These are phyloP conservation scores for Hirundo rustica DNA, from an alignment of 2,797 vertebrate species.

Conservation along the genomic window DNA sequence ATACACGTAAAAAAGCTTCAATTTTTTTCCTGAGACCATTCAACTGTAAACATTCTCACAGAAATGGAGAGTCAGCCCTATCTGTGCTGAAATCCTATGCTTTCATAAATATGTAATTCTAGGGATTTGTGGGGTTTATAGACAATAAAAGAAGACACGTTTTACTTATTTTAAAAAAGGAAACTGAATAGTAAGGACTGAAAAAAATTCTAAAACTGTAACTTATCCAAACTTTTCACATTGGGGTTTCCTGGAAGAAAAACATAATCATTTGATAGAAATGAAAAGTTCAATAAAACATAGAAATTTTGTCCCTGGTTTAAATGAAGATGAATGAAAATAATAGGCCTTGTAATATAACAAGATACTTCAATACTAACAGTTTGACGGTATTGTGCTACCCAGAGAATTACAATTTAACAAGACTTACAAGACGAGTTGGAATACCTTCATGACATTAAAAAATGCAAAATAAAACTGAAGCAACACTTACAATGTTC, in stretches of 20 bases:
- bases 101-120: not conserved
- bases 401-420: not conserved
- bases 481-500: not conserved
- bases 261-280: not conserved
- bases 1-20: not conserved
- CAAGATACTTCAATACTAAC: not conserved
- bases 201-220: not conserved
- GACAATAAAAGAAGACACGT: not conserved
- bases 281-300: not conserved
- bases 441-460: not conserved
- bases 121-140: not conserved
- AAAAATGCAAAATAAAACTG: not conserved
- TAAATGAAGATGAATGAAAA: not conserved
- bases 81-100: not conserved
- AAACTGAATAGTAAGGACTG: not conserved
- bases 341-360: not conserved
- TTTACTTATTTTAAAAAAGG: not conserved
- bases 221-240: not conserved
- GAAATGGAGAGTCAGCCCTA: slow-evolving; percentile 15
- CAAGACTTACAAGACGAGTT: not conserved
- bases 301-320: not conserved
- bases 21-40: slow-evolving; percentile 9
- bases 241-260: not conserved
- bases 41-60: slow-evolving; percentile 16
- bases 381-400: not conserved